Percentiles rank a stretch among this genome's conserved stretches.
Conservation (phyloP, 2,113 vertebrate species). For the Sylvietta virens region DNA sequence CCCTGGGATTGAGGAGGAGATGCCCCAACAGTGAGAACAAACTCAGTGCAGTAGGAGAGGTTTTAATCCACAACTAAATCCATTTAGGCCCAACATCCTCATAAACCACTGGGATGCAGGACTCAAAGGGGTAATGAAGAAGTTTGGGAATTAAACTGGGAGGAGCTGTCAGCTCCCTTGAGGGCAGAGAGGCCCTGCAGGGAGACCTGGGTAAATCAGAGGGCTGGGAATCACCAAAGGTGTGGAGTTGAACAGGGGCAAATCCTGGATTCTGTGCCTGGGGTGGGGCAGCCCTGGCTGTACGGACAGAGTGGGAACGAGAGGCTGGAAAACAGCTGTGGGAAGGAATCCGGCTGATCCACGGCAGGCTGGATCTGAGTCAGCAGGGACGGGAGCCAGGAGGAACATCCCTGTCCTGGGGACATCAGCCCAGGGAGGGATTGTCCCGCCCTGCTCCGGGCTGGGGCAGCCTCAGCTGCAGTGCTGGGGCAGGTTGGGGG, state of each 20-base stretch:
- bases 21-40: neutral
- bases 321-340: neutral
- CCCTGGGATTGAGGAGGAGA: neutral
- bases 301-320: accelerated
- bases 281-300: neutral
- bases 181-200: neutral
- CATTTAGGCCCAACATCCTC: neutral
- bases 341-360: neutral
- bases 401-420: neutral
- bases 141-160: neutral
- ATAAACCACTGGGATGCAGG: accelerated
- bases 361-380: neutral
- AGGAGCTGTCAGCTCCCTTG: accelerated
- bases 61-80: neutral
- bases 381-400: neutral
- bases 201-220: neutral
- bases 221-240: neutral
- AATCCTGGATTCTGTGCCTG: neutral
- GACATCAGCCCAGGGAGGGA: neutral
- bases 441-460: neutral
- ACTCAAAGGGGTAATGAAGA: neutral
- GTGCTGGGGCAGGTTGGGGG: neutral
- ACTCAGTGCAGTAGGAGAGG: neutral
- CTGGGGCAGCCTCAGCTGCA: neutral
- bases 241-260: neutral